These are phyloP conservation scores for Poeciliopsis presidionis DNA, from an alignment of 2,797 vertebrate species.

Conservation along the genomic window DNA sequence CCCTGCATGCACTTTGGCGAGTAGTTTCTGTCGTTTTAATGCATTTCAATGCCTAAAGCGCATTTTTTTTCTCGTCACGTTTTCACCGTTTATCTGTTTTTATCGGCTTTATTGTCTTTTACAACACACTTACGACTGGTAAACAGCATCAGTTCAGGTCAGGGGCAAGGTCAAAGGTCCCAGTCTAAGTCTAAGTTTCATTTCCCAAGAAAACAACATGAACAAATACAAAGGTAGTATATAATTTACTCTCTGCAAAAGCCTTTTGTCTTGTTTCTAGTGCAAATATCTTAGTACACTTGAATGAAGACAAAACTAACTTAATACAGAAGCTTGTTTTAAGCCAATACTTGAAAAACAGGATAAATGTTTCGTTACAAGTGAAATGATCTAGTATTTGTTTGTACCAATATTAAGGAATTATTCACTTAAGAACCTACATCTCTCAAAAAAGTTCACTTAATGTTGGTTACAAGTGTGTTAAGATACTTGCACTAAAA, in stretches of 20 bases:
- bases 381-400: too few species aligned
- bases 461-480: too few species aligned
- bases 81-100: constrained; percentile 6
- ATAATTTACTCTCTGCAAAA: background rate
- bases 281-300: too few species aligned
- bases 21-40: constrained; percentile 14
- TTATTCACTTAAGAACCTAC: too few species aligned
- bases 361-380: too few species aligned
- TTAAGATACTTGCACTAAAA: too few species aligned
- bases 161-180: constrained; percentile 21
- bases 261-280: too few species aligned
- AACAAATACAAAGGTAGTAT: background rate
- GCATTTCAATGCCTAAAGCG: constrained; percentile 8
- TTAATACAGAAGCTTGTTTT: too few species aligned
- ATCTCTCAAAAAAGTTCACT: too few species aligned
- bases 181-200: constrained; percentile 24
- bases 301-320: too few species aligned
- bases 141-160: constrained; percentile 46
- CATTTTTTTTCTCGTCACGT: background rate
- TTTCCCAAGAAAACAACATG: constrained; percentile 24
- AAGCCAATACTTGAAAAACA: too few species aligned
- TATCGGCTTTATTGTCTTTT: constrained; percentile 29
- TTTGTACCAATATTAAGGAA: too few species aligned
- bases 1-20: constrained; percentile 24
- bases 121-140: constrained; percentile 28